phyloP scores from a whole-genome alignment of 1,140 invertebrate genomes.

The Drosophila novamexicana region DNA sequence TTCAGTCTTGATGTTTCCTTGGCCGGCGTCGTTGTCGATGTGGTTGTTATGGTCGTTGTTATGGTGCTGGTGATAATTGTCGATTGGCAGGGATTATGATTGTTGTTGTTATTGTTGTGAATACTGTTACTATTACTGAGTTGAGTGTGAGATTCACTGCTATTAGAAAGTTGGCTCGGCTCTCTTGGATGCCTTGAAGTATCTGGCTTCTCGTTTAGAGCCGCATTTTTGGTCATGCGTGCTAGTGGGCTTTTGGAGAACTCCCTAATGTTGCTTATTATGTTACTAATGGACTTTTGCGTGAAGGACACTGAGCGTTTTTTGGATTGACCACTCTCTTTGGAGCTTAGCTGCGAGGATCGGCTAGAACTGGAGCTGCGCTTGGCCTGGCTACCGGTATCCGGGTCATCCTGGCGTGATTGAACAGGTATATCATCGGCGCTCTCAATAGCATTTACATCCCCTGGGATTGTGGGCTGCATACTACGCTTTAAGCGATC shows the following conservation, averaged over 20 bases:
- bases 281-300: constrained; percentile 77
- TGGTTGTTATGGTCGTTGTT: constrained; percentile 47
- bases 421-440: constrained; percentile 48
- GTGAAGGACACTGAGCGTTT: constrained; percentile 79
- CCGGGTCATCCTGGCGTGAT: constrained; percentile 18
- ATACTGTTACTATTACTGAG: constrained; percentile 36
- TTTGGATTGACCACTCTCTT: constrained; percentile 51
- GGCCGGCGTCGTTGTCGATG: constrained; percentile 69
- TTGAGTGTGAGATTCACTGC: constrained; percentile 28
- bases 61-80: constrained; percentile 63
- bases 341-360: constrained; percentile 47
- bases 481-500: constrained; percentile 72
- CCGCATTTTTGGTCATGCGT: constrained; percentile 51
- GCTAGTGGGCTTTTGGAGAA: constrained; percentile 73
- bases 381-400: constrained; percentile 57
- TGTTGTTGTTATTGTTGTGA: constrained; percentile 46
- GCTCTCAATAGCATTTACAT: constrained; percentile 73
- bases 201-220: constrained; percentile 48
- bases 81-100: constrained; percentile 50
- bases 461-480: constrained; percentile 26
- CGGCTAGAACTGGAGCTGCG: constrained; percentile 71
- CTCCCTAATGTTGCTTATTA: constrained; percentile 78
- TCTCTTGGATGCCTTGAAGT: constrained; percentile 1
- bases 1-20: constrained; percentile 80
- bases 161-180: constrained; percentile 33